Evolutionary conservation across 2,113 vertebrate species (phyloP), one percentile per base, ranked within the genome.

Genomic region (Nothoprocta perdicaria): DNA sequence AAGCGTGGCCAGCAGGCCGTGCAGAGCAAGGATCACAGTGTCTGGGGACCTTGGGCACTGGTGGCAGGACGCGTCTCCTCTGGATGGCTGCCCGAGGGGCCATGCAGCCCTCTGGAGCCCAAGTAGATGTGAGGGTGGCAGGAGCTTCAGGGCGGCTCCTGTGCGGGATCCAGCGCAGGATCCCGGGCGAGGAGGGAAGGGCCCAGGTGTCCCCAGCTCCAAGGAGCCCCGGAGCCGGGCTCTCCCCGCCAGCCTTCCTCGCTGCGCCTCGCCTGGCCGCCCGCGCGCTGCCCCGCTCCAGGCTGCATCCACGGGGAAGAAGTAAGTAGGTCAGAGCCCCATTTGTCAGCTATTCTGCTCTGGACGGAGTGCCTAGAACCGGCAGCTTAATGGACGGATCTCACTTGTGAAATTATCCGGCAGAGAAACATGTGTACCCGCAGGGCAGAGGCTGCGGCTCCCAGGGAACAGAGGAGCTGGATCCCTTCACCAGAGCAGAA

Each of bases 381-480:
- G 3, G 89, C 81, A 80, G 91, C 78, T 92, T 29, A 11, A n/a
- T 52, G 88, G 92, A 63, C 41, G 38, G 94, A 84, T 72, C 72
- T 86, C 84, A 79, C 52, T 71, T 79, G 45, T 72, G 81, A 79
- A 83, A 86, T 45, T 58, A 63, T 23, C 89, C 78, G 7, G 72
- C 71, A 50, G 9, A n/a, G 21, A 81, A 74, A 0, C 61, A 29
- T 8, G 31, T 71, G 45, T 50, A 50, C 80, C 78, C 76, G 78
- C 58, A 76, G 84, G 86, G 91, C 62, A 65, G 84, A 57, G 29
- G 23, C 61, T 2, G 38, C 43, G 84, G 75, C 61, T 61, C 55
- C 19, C 7, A 0, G 1, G 21, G 43, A 45, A 65, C 66, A 84
- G 31, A 61, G 58, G 69, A 84, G 80, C 17, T 48, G 27, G 57